Evolutionary conservation across 2,888 invertebrate genomes (phyloP), one percentile per base, ranked within the genome.

Genomic region (Nomada fucata): DNA sequence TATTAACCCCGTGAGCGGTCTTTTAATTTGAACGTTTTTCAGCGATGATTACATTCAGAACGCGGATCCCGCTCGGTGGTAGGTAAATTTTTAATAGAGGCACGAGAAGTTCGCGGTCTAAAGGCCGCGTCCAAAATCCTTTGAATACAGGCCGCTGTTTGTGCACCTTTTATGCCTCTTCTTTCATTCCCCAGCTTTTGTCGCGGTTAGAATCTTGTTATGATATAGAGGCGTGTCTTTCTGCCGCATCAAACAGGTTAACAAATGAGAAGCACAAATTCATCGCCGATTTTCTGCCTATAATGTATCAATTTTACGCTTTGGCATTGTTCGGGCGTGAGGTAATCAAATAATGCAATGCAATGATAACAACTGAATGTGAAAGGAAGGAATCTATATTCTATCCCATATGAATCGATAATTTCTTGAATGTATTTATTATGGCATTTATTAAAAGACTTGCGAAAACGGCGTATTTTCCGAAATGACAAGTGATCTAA

Each of bases 61-160:
- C 10, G 23, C 0, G 1, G 9, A 2, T 23, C 13, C 42, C 18
- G 7, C 10, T n/a, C 18, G 13, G 0, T 44, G 44, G 7, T n/a
- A 64, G 55, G 26, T 72, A 15, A 64, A 64, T 65, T 67, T 65
- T 65, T 20, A 65, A 65, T 47, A 47, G 36, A 23, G 15, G 18
- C 20, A 1, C 13, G 13, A 18, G 29, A 36, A 73, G 29, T 15
- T 63, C 55, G 26, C 44, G 20, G 57, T 15, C 26, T 15, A 63
- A 72, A 72, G 29, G 4, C 15, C 13, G 15, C 29, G 29, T 29
- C 60, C 23, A 18, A 5, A 29, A 26, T 2, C 2, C 50, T 60
- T 50, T 36, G 23, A 68, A 68, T 55, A 20, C 1, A 36, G 15
- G n/a, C 52, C 20, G 20, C 47, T 47, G 59, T 69, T 15, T 44